Evolutionary conservation across 2,113 vertebrate species (phyloP).

Genomic region (Machaerirhynchus nigripectus): DNA sequence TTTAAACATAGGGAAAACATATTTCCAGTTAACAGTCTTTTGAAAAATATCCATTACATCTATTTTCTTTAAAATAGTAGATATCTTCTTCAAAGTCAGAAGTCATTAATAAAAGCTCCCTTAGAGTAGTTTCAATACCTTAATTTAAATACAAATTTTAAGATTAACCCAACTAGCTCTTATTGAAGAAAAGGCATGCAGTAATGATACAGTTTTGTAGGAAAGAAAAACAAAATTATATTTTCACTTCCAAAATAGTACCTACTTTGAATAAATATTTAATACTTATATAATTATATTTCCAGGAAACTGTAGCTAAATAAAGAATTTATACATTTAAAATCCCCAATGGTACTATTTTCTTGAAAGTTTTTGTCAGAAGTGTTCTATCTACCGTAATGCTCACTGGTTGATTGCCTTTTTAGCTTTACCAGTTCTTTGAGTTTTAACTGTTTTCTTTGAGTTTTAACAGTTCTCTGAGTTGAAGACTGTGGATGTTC

Average conservation of each 20-base stretch:
- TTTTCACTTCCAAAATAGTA: constrained; percentile 16
- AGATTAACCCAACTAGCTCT: not conserved
- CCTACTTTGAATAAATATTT: not conserved
- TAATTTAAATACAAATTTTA: not conserved
- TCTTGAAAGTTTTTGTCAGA: not conserved
- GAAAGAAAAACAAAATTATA: not conserved
- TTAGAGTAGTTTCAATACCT: not conserved
- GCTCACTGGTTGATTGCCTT: not conserved
- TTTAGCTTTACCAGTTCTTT: not conserved
- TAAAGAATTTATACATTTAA: not conserved
- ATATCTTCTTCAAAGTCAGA: not conserved
- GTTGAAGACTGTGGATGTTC: not conserved
- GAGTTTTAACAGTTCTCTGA: not conserved
- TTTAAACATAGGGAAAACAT: not conserved
- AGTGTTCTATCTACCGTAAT: not conserved
- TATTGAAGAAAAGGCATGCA: not conserved
- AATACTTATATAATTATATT: not conserved
- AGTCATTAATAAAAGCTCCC: not conserved
- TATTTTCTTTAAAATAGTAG: not conserved
- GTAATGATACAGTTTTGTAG: not conserved
- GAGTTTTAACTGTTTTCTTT: not conserved
- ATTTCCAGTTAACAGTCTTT: not conserved
- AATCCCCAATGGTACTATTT: not conserved
- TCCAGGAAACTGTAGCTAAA: not conserved
- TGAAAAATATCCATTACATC: not conserved